phyloP scores from a whole-genome alignment of 2,113 vertebrate genomes.

The Vombatus ursinus region DNA sequence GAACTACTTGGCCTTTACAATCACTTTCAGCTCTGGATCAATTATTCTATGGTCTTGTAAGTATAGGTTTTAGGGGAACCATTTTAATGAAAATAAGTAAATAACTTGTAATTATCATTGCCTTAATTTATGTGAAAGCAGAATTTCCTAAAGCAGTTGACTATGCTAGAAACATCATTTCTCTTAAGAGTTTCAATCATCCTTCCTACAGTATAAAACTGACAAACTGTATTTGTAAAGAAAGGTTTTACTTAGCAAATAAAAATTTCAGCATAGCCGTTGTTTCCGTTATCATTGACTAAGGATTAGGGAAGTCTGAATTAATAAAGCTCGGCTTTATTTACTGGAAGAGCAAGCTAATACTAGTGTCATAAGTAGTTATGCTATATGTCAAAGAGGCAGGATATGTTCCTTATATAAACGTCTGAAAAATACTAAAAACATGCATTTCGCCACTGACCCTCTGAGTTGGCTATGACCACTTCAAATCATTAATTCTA shows the following conservation, averaged over 20 bases:
- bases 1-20: not conserved
- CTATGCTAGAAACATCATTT: not conserved
- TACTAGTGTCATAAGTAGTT: not conserved
- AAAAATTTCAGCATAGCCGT: not conserved
- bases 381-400: not conserved
- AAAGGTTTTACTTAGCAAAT: not conserved
- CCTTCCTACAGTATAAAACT: not conserved
- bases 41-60: not conserved
- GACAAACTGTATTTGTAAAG: not conserved
- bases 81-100: not conserved
- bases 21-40: not conserved
- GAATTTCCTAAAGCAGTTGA: not conserved
- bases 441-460: not conserved
- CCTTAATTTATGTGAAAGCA: not conserved
- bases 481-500: not conserved
- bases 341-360: not conserved
- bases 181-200: not conserved
- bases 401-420: not conserved
- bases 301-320: not conserved
- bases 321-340: not conserved
- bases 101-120: not conserved
- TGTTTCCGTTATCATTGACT: not conserved
- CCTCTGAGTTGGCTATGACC: not conserved
- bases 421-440: not conserved
- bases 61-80: not conserved